A percentile compares a stretch with the other conserved stretches of the same genome.
Evolutionary conservation across 2,797 vertebrate genomes (phyloP).

Genomic region (Hippopotamyrus pictus): DNA sequence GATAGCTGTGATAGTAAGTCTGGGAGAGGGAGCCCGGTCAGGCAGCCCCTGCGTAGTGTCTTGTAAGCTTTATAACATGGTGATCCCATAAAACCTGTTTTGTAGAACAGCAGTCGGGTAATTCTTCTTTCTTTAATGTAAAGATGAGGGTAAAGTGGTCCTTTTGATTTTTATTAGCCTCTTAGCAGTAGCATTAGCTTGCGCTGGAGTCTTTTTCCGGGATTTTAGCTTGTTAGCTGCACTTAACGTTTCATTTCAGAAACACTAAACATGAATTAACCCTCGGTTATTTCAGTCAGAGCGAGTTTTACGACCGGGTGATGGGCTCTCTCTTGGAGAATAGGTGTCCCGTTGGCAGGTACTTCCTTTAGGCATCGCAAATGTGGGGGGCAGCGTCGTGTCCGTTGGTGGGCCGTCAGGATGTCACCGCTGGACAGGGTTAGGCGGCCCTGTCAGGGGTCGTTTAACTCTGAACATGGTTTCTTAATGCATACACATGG

Average conservation of each 20-base stretch:
- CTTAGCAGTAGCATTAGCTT: not conserved
- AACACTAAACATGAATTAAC: not conserved
- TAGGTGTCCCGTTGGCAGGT: not conserved
- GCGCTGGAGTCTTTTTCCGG: not conserved
- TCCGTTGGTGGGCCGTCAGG: not conserved
- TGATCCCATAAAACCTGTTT: not conserved
- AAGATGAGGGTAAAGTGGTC: not conserved
- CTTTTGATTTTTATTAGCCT: not conserved
- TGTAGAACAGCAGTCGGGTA: not conserved
- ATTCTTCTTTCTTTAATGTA: not conserved
- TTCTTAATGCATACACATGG: not conserved
- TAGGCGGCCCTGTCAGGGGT: not conserved
- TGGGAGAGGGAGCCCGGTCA: not conserved
- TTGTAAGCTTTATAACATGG: not conserved
- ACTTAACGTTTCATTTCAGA: not conserved
- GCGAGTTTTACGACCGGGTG: not conserved
- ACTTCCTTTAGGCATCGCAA: not conserved
- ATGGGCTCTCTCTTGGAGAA: not conserved
- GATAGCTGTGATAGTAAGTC: not conserved
- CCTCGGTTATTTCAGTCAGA: not conserved
- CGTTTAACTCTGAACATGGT: not conserved
- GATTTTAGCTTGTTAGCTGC: not conserved
- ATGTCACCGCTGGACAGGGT: not conserved
- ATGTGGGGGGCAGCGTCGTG: not conserved
- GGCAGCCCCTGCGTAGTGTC: not conserved